phyloP scores from a whole-genome alignment of 2,888 invertebrate genomes.

The Stenodera caucasica region DNA sequence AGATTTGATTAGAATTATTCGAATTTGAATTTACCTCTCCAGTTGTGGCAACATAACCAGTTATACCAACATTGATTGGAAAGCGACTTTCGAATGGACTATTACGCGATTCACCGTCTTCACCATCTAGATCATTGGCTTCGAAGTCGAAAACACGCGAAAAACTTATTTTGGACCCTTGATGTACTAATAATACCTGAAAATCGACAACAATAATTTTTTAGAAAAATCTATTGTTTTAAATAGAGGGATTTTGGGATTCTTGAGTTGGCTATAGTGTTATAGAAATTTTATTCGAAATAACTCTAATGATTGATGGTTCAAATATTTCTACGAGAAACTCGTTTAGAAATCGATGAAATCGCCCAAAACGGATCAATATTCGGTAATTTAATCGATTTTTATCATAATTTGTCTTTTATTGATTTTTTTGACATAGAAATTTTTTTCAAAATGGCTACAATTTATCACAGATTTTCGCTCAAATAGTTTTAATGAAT shows the following conservation, averaged over 20 bases:
- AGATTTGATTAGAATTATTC: neutral
- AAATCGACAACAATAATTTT: constrained; percentile 20
- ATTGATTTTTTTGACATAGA: too few species aligned
- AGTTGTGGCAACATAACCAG: constrained; percentile 91
- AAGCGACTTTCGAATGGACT: constrained; percentile 90
- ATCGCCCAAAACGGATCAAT: too few species aligned
- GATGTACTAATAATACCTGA: constrained; percentile 85
- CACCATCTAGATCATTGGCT: constrained; percentile 82
- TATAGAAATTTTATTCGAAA: too few species aligned
- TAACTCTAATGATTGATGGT: too few species aligned
- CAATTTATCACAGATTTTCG: too few species aligned
- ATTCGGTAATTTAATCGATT: too few species aligned
- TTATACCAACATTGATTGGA: constrained; percentile 93
- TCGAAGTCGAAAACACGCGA: constrained; percentile 93
- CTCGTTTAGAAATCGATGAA: too few species aligned
- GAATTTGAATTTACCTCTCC: constrained; percentile 73
- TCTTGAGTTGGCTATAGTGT: neutral
- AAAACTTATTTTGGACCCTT: constrained; percentile 88
- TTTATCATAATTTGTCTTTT: too few species aligned
- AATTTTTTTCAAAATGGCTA: too few species aligned
- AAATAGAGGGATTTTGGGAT: neutral
- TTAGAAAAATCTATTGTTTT: neutral
- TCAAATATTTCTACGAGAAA: too few species aligned
- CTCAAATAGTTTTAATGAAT: too few species aligned
- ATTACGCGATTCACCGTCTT: constrained; percentile 78